These are phyloP conservation scores for Anastatus disparis DNA, from an alignment of 1,140 invertebrate genomes.

Conservation along the genomic window DNA sequence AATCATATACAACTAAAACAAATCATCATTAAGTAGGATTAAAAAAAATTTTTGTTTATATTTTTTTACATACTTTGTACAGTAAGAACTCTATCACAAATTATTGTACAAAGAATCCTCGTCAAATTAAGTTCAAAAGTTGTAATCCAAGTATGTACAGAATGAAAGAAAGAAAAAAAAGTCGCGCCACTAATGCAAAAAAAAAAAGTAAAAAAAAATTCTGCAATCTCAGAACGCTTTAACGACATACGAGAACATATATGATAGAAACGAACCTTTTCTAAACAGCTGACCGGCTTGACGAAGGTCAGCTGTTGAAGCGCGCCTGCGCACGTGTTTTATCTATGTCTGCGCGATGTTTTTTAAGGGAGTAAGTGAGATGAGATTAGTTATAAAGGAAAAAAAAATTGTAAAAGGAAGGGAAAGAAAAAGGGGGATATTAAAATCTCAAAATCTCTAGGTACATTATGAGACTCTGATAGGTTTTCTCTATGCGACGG, in stretches of 20 bases:
- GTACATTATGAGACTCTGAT: not conserved
- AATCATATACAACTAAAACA: too few species aligned
- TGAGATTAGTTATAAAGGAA: slow-evolving; percentile 1
- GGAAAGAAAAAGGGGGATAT: slow-evolving; percentile 13
- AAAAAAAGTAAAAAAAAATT: not conserved
- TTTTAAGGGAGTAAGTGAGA: slow-evolving; percentile 21
- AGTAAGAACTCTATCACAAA: too few species aligned
- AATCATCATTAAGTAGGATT: too few species aligned
- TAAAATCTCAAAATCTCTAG: slow-evolving; percentile 17
- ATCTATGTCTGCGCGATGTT: slow-evolving; percentile 29
- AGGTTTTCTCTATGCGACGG: not conserved
- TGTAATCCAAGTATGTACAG: not conserved
- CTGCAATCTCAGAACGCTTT: too few species aligned
- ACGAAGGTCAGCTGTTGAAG: slow-evolving; percentile 41
- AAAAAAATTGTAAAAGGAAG: not conserved
- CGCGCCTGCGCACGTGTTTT: slow-evolving; percentile 5
- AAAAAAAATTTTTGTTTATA: too few species aligned
- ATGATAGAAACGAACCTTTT: not conserved
- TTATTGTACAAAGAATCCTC: too few species aligned
- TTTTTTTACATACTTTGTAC: too few species aligned
- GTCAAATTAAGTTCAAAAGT: too few species aligned
- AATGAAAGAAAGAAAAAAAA: not conserved
- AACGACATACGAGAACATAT: too few species aligned
- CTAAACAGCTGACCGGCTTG: slow-evolving; percentile 40
- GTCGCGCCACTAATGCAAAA: not conserved